These are phyloP conservation scores for Holcopasites calliopsidis DNA, from an alignment of 1,140 invertebrate genomes.

Conservation along the genomic window DNA sequence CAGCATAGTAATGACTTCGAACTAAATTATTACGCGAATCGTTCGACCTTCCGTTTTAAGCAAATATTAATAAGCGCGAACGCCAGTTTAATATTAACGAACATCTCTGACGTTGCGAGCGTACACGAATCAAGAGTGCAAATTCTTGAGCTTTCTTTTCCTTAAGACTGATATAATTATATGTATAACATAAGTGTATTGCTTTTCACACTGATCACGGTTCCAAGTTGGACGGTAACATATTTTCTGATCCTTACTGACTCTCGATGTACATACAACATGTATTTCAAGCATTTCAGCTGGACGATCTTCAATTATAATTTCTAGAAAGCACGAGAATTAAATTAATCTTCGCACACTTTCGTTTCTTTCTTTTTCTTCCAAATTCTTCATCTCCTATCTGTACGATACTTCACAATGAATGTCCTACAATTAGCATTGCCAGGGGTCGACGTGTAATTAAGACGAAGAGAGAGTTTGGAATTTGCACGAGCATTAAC, in stretches of 20 bases:
- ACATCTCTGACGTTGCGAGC: too few species aligned
- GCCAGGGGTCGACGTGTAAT: not conserved
- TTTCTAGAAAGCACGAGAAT: too few species aligned
- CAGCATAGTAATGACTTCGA: not conserved
- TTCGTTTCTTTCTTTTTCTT: not conserved
- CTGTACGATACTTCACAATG: not conserved
- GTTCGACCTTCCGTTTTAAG: conserved; percentile 27
- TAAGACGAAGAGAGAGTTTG: not conserved
- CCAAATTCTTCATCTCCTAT: not conserved
- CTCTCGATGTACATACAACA: too few species aligned
- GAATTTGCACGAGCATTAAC: conserved; percentile 19
- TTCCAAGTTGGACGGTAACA: not conserved
- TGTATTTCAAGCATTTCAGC: not conserved
- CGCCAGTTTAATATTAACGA: too few species aligned
- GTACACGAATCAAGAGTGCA: too few species aligned
- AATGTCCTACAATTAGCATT: not conserved
- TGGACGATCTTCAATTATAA: too few species aligned
- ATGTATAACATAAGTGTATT: not conserved
- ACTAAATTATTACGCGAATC: conserved; percentile 10
- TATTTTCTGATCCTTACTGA: too few species aligned
- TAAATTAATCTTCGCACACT: too few species aligned
- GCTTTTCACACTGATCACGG: not conserved
- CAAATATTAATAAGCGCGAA: conserved; percentile 7
- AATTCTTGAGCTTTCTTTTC: not conserved
- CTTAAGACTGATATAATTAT: not conserved